These are phyloP conservation scores for Semaprochilodus insignis DNA, from an alignment of 2,797 vertebrate genomes.

Conservation along the genomic window DNA sequence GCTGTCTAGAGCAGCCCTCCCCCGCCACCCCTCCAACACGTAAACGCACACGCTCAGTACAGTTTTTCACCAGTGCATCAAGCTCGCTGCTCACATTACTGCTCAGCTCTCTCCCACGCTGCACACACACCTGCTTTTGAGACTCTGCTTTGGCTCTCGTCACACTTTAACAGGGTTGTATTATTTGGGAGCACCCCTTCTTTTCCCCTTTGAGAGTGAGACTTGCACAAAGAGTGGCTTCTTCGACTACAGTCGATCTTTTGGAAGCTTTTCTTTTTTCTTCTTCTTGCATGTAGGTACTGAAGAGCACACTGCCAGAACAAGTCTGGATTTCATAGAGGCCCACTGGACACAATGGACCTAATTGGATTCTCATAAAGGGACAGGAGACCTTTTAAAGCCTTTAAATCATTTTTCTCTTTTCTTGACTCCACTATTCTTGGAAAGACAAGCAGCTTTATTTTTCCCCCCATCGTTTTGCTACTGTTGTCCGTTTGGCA, in stretches of 20 bases:
- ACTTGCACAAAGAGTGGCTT: neutral
- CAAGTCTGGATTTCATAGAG: neutral
- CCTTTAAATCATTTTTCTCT: neutral
- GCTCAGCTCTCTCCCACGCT: neutral
- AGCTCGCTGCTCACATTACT: conserved; percentile 34
- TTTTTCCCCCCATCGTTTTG: neutral
- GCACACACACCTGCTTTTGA: conserved; percentile 1
- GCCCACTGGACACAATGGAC: neutral
- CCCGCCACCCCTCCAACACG: conserved; percentile 17
- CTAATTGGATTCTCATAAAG: conserved; percentile 10
- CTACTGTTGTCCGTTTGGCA: neutral
- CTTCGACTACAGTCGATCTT: neutral
- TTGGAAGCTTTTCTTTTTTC: neutral
- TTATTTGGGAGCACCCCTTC: conserved; percentile 5
- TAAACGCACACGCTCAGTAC: conserved; percentile 8
- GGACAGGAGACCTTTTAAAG: neutral
- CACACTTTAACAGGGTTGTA: conserved; percentile 1
- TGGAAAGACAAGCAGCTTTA: neutral
- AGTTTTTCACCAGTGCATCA: conserved; percentile 25
- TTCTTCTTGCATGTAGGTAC: neutral
- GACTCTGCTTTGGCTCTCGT: neutral
- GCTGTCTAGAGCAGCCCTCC: neutral
- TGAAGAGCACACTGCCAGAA: conserved; percentile 1
- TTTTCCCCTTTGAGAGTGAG: neutral
- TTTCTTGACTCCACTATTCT: neutral